phyloP scores from a whole-genome alignment of 2,797 vertebrate genomes.

The Muraenolepis orangiensis region DNA sequence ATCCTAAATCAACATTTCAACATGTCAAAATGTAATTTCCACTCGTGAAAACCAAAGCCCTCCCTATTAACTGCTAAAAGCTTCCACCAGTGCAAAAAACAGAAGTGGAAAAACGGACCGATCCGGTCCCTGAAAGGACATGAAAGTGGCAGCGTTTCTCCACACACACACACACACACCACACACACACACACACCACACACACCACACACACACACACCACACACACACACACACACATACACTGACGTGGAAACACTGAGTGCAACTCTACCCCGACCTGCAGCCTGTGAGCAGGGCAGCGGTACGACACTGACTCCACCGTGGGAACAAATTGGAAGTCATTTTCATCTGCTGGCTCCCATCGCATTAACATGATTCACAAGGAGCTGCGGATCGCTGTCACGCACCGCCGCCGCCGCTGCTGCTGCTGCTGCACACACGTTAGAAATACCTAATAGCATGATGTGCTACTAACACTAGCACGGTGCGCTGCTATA shows the following conservation, averaged over 20 bases:
- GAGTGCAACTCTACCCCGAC: conserved; percentile 35
- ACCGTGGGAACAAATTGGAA: conserved; percentile 65
- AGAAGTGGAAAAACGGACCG: not conserved
- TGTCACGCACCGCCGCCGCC: conserved; percentile 2
- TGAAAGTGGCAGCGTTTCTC: too few relatives aligned
- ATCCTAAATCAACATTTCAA: too few relatives aligned
- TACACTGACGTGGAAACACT: not conserved
- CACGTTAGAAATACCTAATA: too few relatives aligned
- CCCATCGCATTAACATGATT: conserved; percentile 63
- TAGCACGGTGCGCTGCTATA: conserved; percentile 17
- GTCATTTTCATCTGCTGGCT: conserved; percentile 69
- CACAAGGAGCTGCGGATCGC: conserved; percentile 58
- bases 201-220: not conserved
- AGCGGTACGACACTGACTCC: conserved; percentile 53
- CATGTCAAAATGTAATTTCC: too few relatives aligned
- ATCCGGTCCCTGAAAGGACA: not conserved
- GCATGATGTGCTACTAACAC: too few relatives aligned
- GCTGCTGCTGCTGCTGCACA: not conserved
- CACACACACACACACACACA: too few relatives aligned
- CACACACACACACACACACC: too few relatives aligned
- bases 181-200: not conserved
- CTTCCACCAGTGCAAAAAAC: too few relatives aligned
- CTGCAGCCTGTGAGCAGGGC: conserved; percentile 38
- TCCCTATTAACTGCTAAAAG: too few relatives aligned
- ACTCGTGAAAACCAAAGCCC: too few relatives aligned